Evolutionary conservation across 2,888 invertebrate genomes (phyloP), one percentile per base, ranked within the genome.

Genomic region (Xylota sylvarum): DNA sequence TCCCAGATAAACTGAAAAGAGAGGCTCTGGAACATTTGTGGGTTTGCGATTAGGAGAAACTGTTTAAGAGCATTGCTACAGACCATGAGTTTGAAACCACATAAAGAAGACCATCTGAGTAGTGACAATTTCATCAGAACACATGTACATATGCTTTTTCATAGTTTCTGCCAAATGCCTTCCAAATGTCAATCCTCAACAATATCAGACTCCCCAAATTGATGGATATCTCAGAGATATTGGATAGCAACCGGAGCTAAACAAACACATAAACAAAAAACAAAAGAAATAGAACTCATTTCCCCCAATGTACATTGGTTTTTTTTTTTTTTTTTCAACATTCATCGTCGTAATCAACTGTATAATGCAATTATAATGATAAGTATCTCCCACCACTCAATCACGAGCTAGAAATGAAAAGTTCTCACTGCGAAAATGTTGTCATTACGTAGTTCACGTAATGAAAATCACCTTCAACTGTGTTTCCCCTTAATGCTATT

Each of bases 401-500:
- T 76, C 76, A 72, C 65, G 74, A 64, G 46, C 27, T 40, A 64
- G 69, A 70, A 85, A 85, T 50, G 74, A 80, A 76, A 76, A 80
- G 70, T 81, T 72, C 64, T 60, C 70, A 67, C 56, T 72, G 46
- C 35, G 37, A 65, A 50, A 73, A 35, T 35, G 9, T 56, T 48
- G 73, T 65, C 67, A 79, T 84, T 79, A 79, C 84, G 69, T 78
- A 67, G 43, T 65, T 65, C 80, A 76, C 60, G 70, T 81, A 81
- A 81, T 81, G 58, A 80, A 64, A 85, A 76, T 85, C 76, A 85
- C 85, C 85, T 85, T 85, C 85, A 85, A 70, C 70, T 56, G 76
- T 60, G 50, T 65, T 85, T 65, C 70, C 80, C 69, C 69, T 32
- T 76, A 76, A 85, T 85, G 62, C 70, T 72, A 81, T 76, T 81